These are phyloP conservation scores for Physella acuta DNA, from an alignment of 1,140 invertebrate species.

Conservation along the genomic window DNA sequence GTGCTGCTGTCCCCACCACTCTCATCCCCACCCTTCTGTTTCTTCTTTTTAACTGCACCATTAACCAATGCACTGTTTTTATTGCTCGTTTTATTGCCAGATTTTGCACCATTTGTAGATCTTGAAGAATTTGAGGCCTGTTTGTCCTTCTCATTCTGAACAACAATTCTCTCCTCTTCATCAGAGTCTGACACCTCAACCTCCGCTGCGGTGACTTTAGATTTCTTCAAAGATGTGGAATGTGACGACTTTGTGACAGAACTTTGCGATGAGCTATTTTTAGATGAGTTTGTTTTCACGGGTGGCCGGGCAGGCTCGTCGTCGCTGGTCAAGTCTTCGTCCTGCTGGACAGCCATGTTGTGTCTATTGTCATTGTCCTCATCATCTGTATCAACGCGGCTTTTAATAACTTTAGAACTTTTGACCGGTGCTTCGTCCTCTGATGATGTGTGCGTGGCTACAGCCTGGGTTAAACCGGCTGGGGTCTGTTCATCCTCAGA, in stretches of 20 bases:
- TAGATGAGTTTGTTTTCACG: background rate
- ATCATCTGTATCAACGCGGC: slow-evolving; percentile 18
- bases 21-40: background rate
- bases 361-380: background rate
- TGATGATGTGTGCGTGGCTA: background rate
- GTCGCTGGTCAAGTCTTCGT: slow-evolving; percentile 46
- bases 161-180: slow-evolving; percentile 22
- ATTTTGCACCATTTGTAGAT: background rate
- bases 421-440: background rate
- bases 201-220: slow-evolving; percentile 16
- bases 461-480: background rate
- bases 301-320: slow-evolving; percentile 31
- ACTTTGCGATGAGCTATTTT: background rate
- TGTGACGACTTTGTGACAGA: slow-evolving; percentile 2
- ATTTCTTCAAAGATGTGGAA: background rate
- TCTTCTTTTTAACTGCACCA: background rate
- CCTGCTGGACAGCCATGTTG: slow-evolving; percentile 23
- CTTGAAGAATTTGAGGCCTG: too few relatives aligned
- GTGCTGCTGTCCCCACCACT: background rate
- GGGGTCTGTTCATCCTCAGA: slow-evolving; percentile 64
- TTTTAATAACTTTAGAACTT: background rate
- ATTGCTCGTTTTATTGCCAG: background rate
- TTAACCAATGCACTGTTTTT: background rate
- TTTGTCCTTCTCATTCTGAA: background rate
- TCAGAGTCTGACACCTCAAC: slow-evolving; percentile 34